Conservation (phyloP, 2,113 vertebrate genomes). For the Thinocorus orbignyianus region DNA sequence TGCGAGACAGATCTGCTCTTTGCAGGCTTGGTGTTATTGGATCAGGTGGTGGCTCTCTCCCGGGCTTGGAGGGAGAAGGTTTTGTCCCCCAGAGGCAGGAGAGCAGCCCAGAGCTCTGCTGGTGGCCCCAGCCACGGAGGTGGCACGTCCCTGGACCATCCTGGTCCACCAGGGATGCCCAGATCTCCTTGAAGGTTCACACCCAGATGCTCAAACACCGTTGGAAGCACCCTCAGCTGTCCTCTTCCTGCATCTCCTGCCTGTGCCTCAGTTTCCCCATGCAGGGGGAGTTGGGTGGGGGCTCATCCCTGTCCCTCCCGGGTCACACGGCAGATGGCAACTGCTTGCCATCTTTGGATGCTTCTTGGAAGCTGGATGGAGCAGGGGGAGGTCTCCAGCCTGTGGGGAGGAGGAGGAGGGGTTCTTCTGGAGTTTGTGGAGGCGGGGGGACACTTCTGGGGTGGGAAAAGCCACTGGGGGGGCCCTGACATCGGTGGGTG, state of each 20-base stretch:
- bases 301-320: not conserved
- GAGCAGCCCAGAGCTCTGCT: not conserved
- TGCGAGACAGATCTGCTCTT: not conserved
- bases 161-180: not conserved
- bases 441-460: not conserved
- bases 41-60: not conserved
- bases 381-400: not conserved
- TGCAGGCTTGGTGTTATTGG: not conserved
- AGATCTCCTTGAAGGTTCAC: not conserved
- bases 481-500: not conserved
- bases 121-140: not conserved
- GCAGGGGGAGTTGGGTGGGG: not conserved
- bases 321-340: not conserved
- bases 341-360: accelerated
- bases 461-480: not conserved
- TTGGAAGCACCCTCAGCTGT: not conserved
- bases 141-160: accelerated
- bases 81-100: not conserved
- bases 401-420: not conserved
- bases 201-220: not conserved
- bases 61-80: not conserved
- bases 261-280: not conserved
- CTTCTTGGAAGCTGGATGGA: not conserved
- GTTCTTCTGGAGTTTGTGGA: not conserved
- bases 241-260: not conserved